phyloP scores from a whole-genome alignment of 1,140 invertebrate species.

The Sesamia nonagrioides region DNA sequence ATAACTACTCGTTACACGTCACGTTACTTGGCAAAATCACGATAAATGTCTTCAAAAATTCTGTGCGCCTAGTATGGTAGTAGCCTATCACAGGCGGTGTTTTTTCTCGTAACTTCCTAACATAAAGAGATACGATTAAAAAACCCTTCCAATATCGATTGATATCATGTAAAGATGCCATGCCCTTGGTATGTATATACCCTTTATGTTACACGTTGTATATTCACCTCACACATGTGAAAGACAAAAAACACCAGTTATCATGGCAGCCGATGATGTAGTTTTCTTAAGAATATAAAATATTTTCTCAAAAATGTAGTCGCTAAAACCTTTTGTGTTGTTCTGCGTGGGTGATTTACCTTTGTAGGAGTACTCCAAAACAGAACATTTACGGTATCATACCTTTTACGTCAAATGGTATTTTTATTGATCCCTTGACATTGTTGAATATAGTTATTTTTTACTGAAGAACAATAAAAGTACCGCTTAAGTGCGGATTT shows the following conservation, averaged over 20 bases:
- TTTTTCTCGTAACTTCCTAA: no score
- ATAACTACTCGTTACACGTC: no score
- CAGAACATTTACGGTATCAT: slow-evolving; percentile 19
- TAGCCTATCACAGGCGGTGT: no score
- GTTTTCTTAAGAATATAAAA: not conserved
- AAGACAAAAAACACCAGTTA: not conserved
- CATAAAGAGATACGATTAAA: no score
- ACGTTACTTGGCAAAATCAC: no score
- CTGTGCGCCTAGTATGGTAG: no score
- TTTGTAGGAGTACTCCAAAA: slow-evolving; percentile 16
- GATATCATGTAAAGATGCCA: no score
- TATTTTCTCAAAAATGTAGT: not conserved
- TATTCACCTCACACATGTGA: not conserved
- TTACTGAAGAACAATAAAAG: slow-evolving; percentile 3
- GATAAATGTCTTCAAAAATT: no score
- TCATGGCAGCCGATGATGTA: not conserved
- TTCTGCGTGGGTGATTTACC: slow-evolving; percentile 19
- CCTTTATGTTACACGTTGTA: no score
- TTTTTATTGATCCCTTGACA: slow-evolving; percentile 20
- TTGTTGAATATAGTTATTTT: slow-evolving; percentile 16
- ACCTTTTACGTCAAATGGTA: slow-evolving; percentile 7
- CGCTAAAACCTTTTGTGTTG: slow-evolving; percentile 1
- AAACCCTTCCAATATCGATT: no score
- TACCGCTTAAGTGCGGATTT: not conserved
- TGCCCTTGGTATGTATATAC: no score